phyloP scores from a whole-genome alignment of 2,113 vertebrate species.

The Atractosteus spatula region DNA sequence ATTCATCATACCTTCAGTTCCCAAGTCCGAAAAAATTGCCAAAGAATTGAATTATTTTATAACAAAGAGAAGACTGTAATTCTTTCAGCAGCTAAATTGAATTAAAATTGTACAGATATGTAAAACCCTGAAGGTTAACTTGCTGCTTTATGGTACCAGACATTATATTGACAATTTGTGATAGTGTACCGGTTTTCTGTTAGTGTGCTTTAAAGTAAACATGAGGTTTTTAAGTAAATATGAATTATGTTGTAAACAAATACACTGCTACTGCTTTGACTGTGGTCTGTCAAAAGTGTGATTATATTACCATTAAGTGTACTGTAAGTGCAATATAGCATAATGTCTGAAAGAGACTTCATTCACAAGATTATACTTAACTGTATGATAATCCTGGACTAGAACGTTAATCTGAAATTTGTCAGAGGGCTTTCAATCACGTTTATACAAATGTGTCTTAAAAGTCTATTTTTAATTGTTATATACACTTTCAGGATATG shows the following conservation, averaged over 20 bases:
- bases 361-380: not conserved
- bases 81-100: not conserved
- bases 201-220: too few relatives aligned
- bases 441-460: constrained; percentile 47
- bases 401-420: constrained; percentile 59
- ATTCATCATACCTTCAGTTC: constrained; percentile 19
- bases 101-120: too few relatives aligned
- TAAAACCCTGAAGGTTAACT: too few relatives aligned
- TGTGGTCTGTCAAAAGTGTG: not conserved
- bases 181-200: too few relatives aligned
- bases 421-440: constrained; percentile 62
- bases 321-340: not conserved
- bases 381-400: constrained; percentile 46
- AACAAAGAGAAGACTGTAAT: constrained; percentile 11
- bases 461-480: constrained; percentile 39
- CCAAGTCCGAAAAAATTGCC: constrained; percentile 9
- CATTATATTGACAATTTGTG: too few relatives aligned
- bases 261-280: too few relatives aligned
- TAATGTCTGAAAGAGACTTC: not conserved
- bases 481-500: constrained; percentile 16
- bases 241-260: too few relatives aligned
- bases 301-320: not conserved
- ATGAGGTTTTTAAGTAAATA: too few relatives aligned
- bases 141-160: too few relatives aligned
- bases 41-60: not conserved